phyloP scores from a whole-genome alignment of 1,140 invertebrate genomes.

The Bombus breviceps region DNA sequence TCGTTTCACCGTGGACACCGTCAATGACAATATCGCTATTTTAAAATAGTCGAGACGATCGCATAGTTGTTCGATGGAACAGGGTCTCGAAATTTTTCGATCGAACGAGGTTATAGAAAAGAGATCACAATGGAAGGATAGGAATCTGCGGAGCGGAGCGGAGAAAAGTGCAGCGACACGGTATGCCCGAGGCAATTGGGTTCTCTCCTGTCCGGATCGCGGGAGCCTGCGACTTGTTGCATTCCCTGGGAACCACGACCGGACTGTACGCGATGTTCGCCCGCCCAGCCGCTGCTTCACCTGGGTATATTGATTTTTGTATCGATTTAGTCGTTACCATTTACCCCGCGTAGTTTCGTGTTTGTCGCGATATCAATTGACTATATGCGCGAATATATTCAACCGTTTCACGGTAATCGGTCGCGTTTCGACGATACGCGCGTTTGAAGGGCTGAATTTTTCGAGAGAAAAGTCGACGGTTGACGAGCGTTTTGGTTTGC shows the following conservation, averaged over 20 bases:
- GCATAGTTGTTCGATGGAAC: not conserved
- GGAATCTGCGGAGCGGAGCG: not conserved
- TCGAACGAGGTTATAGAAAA: not conserved
- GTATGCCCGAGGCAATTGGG: conserved; percentile 34
- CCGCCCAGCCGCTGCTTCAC: conserved; percentile 4
- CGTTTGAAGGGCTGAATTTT: not conserved
- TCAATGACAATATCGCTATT: not conserved
- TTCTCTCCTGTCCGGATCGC: conserved; percentile 25
- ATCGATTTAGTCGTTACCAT: conserved; percentile 4
- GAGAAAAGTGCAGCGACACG: conserved; percentile 25
- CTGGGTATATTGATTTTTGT: conserved; percentile 38
- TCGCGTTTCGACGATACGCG: not conserved
- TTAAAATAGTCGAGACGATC: not conserved
- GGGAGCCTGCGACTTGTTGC: conserved; percentile 63
- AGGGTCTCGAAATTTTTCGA: not conserved
- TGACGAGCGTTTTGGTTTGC: not conserved
- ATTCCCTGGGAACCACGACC: conserved; percentile 39
- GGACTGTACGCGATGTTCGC: conserved; percentile 5
- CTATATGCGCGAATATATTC: not conserved
- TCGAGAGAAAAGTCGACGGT: not conserved
- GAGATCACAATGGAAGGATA: too few relatives aligned
- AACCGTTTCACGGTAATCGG: not conserved
- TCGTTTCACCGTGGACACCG: not conserved
- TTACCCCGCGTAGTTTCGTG: not conserved
- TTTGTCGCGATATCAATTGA: not conserved